phyloP scores from a whole-genome alignment of 92 coral and sea anemone species.

The Pocillopora grandis region DNA sequence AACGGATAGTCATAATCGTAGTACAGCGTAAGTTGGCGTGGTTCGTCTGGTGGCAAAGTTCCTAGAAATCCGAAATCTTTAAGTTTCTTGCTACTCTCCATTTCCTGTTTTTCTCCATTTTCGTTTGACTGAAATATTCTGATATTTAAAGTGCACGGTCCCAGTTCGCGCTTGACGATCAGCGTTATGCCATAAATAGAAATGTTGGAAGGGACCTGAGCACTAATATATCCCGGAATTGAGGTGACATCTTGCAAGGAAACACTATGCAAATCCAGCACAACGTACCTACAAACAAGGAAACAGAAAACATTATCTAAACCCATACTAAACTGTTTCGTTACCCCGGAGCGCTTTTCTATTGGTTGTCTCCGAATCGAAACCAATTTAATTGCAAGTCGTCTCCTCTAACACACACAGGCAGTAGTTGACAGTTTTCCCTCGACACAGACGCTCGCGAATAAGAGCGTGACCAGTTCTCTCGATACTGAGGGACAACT shows the following conservation, averaged over 20 bases:
- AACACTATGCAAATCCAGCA: conserved; percentile 53
- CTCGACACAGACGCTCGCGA: too few relatives aligned
- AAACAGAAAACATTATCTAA: neutral
- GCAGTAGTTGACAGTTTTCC: too few relatives aligned
- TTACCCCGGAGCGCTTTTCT: too few relatives aligned
- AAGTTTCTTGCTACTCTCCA: conserved; percentile 52
- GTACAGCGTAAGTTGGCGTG: conserved; percentile 48
- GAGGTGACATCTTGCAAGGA: conserved; percentile 29
- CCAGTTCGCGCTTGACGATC: conserved; percentile 66
- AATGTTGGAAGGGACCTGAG: conserved; percentile 60
- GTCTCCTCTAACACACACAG: too few relatives aligned
- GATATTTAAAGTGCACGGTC: conserved; percentile 46
- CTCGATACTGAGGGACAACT: too few relatives aligned
- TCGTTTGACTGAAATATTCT: too few relatives aligned
- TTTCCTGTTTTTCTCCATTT: conserved; percentile 35
- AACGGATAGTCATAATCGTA: conserved; percentile 79
- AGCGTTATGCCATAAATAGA: conserved; percentile 69
- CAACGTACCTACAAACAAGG: conserved; percentile 47
- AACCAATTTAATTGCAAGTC: too few relatives aligned
- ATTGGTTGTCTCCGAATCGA: too few relatives aligned
- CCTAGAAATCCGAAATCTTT: conserved; percentile 69
- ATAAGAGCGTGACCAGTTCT: too few relatives aligned
- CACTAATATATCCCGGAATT: conserved; percentile 31
- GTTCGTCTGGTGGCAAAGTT: conserved; percentile 42
- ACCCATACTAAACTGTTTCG: too few relatives aligned